Evolutionary conservation across 2,797 vertebrate genomes (phyloP), one percentile per base, ranked within the genome.

Genomic region (Cetoscarus ocellatus): DNA sequence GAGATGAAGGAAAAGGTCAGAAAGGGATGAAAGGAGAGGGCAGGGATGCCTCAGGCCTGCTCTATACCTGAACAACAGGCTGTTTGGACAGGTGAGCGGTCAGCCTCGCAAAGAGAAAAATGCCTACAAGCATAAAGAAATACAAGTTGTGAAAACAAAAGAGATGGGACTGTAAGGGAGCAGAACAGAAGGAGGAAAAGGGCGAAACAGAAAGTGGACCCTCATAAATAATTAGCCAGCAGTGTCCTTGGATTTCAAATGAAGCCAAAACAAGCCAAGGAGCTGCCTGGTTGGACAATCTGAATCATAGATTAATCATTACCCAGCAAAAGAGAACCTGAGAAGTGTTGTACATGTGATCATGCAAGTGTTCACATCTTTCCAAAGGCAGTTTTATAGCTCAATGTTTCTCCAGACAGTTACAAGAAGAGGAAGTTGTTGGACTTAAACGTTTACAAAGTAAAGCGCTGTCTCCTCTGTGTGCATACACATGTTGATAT

Each of bases 141-240:
- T 35, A 61, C 10, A 0, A 40, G 47, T n/a, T 60, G 12, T 45
- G n/a, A 13, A 42, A 17, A 15, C 5, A 12, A 5, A 40, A 12
- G 1, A 55, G 1, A 39, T 18, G 10, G 3, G 19, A 51, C 52
- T 10, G 19, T 27, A 12, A 27, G 34, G 36, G 15, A 63, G 39
- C n/a, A 34, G 27, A 57, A 48, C 35, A 61, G 73, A 50, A 55
- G 35, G 59, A 59, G 45, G 60, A 38, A 61, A 59, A 18, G 47
- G 19, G 40, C 70, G 67, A 86, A 85, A 77, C 53, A 74, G 77
- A 87, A 86, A 81, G 79, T 72, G 55, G 27, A n/a, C 48, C 1
- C 14, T 70, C 70, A 76, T 87, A 75, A 86, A 89, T 88, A 68
- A 86, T 90, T 85, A 86, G 58, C 82, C 78, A 47, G 48, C 38